Evolutionary conservation across 2,888 invertebrate genomes (phyloP), one percentile per base, ranked within the genome.

Genomic region (Unio delphinus): DNA sequence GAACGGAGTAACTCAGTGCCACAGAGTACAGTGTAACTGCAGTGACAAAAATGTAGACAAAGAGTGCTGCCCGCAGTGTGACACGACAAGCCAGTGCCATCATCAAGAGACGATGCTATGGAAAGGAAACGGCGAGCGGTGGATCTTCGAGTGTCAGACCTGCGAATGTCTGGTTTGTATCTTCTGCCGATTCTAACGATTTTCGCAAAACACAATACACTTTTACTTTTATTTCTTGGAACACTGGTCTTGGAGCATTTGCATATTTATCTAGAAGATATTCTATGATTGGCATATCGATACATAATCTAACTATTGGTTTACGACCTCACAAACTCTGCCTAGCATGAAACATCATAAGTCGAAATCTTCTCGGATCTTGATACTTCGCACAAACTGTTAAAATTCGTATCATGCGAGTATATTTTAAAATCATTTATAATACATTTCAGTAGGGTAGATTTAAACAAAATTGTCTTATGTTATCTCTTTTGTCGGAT

Each of bases 141-240:
- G 96, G 96, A 94, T 95, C 82, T 95, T 95, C 91, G 95, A 96
- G 91, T 96, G 96, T 91, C 95, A 95, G 92, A 95, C 95, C 77
- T 96, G 96, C 92, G 95, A 96, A 92, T 96, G 96, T 91, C 92
- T 95, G 90, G 95, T 95, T 88, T 92, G 93, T 75, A 58, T 26
- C 7, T 54, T 45, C 6, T 23, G 3, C 20, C 17, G 26, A 60
- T 60, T 28, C 60, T 58, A 26, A 23, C 26, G 6, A 11, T 11
- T 45, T 3, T 3, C 15, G 11, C 45, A 45, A 15, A 45, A 45
- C 15, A 45, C 45, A 45, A 45, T 45, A 11, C 15, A 45, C 3
- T 45, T 45, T 45, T 15, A 11, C 45, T 45, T 45, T 45, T 15
- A 45, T 20, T 58, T 58, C n/a, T 23, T 58, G 58, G 26, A 26